Conservation (phyloP, 2,113 vertebrate species). For the Pyxicephalus adspersus region DNA sequence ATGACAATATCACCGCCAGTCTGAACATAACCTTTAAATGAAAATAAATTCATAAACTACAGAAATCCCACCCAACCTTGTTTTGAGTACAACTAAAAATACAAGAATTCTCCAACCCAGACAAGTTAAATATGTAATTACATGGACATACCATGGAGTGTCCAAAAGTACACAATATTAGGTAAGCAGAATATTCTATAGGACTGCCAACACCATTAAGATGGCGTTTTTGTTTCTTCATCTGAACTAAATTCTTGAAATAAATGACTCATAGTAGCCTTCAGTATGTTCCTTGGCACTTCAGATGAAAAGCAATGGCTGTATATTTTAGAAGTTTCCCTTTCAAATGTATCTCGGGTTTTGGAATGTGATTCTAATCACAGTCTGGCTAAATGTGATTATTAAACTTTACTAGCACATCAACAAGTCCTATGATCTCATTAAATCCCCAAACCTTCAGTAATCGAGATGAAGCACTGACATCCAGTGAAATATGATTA, state of each 20-base stretch:
- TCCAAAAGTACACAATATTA: neutral
- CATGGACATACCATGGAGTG: too few relatives aligned
- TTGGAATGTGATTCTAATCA: slow-evolving; percentile 39
- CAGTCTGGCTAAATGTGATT: slow-evolving; percentile 42
- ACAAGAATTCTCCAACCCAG: too few relatives aligned
- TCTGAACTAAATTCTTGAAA: slow-evolving; percentile 50
- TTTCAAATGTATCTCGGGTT: slow-evolving; percentile 27
- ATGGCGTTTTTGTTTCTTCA: neutral
- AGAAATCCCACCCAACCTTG: too few relatives aligned
- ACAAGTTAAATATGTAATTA: too few relatives aligned
- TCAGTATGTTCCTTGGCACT: slow-evolving; percentile 54
- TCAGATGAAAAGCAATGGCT: slow-evolving; percentile 42
- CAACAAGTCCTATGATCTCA: slow-evolving; percentile 58
- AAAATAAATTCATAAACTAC: too few relatives aligned
- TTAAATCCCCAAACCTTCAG: slow-evolving; percentile 59
- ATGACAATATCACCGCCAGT: too few relatives aligned
- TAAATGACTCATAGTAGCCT: slow-evolving; percentile 11
- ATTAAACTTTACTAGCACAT: slow-evolving; percentile 58
- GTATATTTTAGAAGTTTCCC: slow-evolving; percentile 43
- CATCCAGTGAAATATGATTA: slow-evolving; percentile 67
- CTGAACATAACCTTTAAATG: too few relatives aligned
- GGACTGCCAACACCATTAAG: neutral
- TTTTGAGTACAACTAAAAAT: too few relatives aligned
- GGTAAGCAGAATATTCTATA: neutral
- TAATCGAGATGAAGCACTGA: slow-evolving; percentile 61